Percentiles rank a stretch among this genome's conserved stretches.
phyloP scores from a whole-genome alignment of 1,140 invertebrate genomes.

The Vollenhovia emeryi region DNA sequence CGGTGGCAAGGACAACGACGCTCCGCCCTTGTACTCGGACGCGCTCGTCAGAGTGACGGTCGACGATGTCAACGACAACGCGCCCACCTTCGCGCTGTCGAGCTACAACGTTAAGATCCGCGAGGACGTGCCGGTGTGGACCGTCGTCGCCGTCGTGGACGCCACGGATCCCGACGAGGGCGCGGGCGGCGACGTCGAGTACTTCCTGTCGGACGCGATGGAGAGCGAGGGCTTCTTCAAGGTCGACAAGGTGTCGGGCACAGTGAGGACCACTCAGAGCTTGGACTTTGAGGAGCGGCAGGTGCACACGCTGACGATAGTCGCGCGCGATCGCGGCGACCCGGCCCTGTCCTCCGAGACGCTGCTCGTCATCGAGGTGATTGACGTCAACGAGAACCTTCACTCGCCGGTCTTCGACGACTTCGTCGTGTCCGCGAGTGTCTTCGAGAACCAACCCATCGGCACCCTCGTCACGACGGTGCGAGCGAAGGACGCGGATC shows the following conservation, averaged over 20 bases:
- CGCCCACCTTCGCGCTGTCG: conserved; percentile 91
- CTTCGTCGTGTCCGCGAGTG: conserved; percentile 90
- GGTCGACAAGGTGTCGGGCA: conserved; percentile 93
- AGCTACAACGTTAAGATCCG: conserved; percentile 93
- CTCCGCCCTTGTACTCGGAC: conserved; percentile 89
- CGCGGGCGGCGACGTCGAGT: conserved; percentile 90
- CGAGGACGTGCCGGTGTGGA: conserved; percentile 96
- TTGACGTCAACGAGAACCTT: conserved; percentile 97
- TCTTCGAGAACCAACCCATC: conserved; percentile 91
- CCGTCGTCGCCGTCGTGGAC: conserved; percentile 93
- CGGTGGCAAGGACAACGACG: conserved; percentile 85
- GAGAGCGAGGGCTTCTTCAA: conserved; percentile 89
- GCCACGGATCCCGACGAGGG: conserved; percentile 96
- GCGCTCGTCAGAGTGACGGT: conserved; percentile 92
- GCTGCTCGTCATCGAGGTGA: conserved; percentile 93
- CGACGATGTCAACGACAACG: conserved; percentile 97
- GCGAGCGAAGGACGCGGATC: conserved; percentile 92
- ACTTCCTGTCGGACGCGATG: conserved; percentile 90
- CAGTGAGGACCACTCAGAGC: conserved; percentile 90
- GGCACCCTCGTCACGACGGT: conserved; percentile 92
- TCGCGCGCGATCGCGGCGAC: conserved; percentile 92
- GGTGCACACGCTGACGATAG: conserved; percentile 94
- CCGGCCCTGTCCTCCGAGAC: conserved; percentile 91
- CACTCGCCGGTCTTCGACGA: conserved; percentile 94
- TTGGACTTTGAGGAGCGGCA: conserved; percentile 96